Conservation (phyloP, 2,888 invertebrate species). For the Drosophila peninsularis region DNA sequence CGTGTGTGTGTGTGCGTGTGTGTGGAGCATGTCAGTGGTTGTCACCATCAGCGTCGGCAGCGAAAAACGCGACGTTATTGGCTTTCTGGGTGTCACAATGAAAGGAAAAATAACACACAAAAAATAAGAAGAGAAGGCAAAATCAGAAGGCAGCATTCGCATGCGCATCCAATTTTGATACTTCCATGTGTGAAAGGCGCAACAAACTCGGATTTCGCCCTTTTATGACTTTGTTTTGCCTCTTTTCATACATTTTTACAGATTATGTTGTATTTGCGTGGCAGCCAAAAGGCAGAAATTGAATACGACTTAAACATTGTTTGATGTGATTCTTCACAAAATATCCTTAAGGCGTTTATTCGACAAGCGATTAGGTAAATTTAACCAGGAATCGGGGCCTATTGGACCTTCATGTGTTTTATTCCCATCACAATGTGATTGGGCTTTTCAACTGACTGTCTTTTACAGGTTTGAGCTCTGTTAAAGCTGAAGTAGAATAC, state of each 20-base stretch:
- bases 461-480: no score
- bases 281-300: slow-evolving; percentile 15
- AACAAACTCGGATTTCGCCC: slow-evolving; percentile 5
- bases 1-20: slow-evolving; percentile 23
- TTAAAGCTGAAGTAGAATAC: background rate
- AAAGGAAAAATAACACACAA: slow-evolving; percentile 4
- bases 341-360: background rate
- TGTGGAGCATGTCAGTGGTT: slow-evolving; percentile 65
- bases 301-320: slow-evolving; percentile 20
- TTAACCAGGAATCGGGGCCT: background rate
- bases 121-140: background rate
- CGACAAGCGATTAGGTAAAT: slow-evolving; percentile 2
- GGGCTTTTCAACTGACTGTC: no score
- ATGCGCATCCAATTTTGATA: slow-evolving; percentile 40
- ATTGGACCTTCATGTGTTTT: background rate
- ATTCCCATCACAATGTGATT: background rate
- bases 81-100: slow-evolving; percentile 65
- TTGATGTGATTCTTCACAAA: slow-evolving; percentile 17
- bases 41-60: slow-evolving; percentile 69
- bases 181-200: slow-evolving; percentile 1
- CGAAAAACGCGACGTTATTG: slow-evolving; percentile 64
- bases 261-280: slow-evolving; percentile 34
- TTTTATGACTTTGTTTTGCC: slow-evolving; percentile 39
- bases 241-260: slow-evolving; percentile 21
- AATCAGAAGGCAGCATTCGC: slow-evolving; percentile 49